Evolutionary conservation across 2,888 invertebrate species (phyloP), one percentile per base, ranked within the genome.

Genomic region (Dusona sp.): DNA sequence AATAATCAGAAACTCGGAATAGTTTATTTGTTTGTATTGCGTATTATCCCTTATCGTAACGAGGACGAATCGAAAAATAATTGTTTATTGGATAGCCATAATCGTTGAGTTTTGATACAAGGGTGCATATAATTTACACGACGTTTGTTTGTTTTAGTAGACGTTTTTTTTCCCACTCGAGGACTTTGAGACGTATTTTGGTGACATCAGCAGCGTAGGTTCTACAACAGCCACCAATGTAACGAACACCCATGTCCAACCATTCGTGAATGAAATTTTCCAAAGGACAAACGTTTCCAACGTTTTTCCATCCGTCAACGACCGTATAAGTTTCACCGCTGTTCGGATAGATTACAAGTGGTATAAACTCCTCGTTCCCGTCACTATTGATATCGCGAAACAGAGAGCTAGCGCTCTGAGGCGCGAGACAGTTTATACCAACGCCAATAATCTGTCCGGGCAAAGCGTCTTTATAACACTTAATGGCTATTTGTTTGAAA

Each of bases 221-320:
- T 88, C 98, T 95, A 93, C 99, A 99, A 91, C 98, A 99, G 0
- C 98, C 98, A 25, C 98, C 98, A 57, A 99, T 96, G 94, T 97
- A 97, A 83, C 96, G 96, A 33, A 97, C 97, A 1, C 98, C 98
- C 73, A 97, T 94, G 81, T 96, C 95, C 75, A 97, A 93, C 98
- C 98, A 98, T 90, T 96, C 96, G 25, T 95, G 95, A 9, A 98
- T 96, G 91, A 96, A 97, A 45, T 95, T 95, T 86, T 96, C 96
- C 6, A 98, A 95, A 0, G 97, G 96, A 88, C 97, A 96, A 92
- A 96, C 97, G 92, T 96, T 96, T 90, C 97, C 97, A 25, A 82
- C 83, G 73, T 88, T 88, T 95, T 95, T 96, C 96, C 96, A 90
- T 86, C 93, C 92, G 7, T 91, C 95, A 92, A 96, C 95, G 82